A percentile compares a stretch with the other conserved stretches of the same genome.
Evolutionary conservation across 2,113 vertebrate species (phyloP).

Genomic region (Tenrec ecaudatus): DNA sequence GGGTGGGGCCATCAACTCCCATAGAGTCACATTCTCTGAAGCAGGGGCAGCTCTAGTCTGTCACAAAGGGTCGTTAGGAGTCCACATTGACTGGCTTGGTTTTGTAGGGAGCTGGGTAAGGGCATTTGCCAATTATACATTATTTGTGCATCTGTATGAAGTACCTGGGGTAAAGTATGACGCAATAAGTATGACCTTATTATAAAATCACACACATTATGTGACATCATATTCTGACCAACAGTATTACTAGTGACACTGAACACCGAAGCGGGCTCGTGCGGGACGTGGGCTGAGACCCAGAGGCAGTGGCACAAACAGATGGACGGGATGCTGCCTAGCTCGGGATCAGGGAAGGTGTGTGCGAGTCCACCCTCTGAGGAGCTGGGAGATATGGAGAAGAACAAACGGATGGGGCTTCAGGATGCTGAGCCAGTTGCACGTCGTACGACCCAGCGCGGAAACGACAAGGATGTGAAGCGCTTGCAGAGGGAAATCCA

Average conservation of each 20-base stretch:
- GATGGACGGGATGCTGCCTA: too few species aligned
- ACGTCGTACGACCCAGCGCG: neutral
- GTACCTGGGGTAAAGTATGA: conserved; percentile 16
- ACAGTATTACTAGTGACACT: neutral
- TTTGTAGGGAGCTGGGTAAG: too few species aligned
- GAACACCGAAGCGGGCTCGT: neutral
- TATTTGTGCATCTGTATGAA: neutral
- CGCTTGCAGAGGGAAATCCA: too few species aligned
- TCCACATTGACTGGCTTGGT: too few species aligned
- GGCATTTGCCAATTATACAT: neutral
- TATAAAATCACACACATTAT: conserved; percentile 11
- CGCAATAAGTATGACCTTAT: neutral
- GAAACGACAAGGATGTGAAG: neutral
- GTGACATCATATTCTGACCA: conserved; percentile 18
- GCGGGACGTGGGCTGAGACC: too few species aligned
- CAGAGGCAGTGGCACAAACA: too few species aligned
- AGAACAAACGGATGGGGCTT: neutral
- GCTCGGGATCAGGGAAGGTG: too few species aligned
- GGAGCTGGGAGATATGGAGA: neutral
- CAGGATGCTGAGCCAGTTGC: neutral
- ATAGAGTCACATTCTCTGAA: too few species aligned
- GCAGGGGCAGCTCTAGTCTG: too few species aligned
- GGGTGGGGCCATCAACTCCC: too few species aligned
- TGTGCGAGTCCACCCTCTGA: neutral
- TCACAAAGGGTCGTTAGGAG: too few species aligned